These are phyloP conservation scores for Cryptotermes secundus DNA, from an alignment of 1,140 invertebrate genomes.

Conservation along the genomic window DNA sequence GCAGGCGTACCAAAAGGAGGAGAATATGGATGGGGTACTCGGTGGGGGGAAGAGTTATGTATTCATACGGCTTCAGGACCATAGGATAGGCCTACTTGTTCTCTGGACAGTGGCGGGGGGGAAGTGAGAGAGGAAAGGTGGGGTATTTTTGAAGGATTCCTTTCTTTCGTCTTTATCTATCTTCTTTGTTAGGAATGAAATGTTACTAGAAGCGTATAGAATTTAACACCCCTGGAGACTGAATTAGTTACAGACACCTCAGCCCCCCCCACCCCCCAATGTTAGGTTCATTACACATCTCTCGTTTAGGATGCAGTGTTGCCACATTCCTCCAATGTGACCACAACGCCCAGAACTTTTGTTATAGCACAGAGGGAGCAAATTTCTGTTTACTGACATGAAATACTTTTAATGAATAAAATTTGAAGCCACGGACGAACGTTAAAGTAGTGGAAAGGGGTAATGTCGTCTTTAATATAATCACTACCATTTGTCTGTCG, in stretches of 20 bases:
- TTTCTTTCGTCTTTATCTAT: constrained; percentile 11
- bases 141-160: neutral
- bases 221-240: constrained; percentile 15
- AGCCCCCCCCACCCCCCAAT: neutral
- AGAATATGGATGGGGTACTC: neutral
- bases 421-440: too few species aligned
- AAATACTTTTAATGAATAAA: too few species aligned
- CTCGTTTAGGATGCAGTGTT: neutral
- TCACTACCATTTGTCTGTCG: too few species aligned
- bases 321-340: neutral
- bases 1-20: neutral
- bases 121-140: neutral
- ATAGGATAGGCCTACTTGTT: neutral
- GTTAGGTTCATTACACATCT: neutral
- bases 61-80: neutral
- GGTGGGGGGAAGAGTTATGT: neutral
- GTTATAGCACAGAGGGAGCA: too few species aligned
- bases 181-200: neutral
- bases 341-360: too few species aligned
- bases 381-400: too few species aligned
- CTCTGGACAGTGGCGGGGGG: neutral
- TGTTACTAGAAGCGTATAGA: neutral
- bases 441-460: too few species aligned
- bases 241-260: constrained; percentile 16
- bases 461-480: too few species aligned